phyloP scores from a whole-genome alignment of 2,113 vertebrate genomes.

The Ceyx cyanopectus region DNA sequence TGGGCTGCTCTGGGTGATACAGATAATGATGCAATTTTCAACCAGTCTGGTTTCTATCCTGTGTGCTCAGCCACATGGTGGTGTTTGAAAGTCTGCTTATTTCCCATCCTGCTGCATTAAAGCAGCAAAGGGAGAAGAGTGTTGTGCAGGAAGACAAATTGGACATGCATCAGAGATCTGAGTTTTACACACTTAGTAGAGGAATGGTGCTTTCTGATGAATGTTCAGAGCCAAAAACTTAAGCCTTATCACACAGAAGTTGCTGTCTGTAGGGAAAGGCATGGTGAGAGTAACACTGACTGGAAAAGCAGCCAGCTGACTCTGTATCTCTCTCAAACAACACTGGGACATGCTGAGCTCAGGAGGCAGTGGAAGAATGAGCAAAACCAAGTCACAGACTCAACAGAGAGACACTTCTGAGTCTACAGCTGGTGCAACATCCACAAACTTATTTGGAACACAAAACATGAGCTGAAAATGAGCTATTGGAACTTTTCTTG shows the following conservation, averaged over 20 bases:
- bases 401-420: neutral
- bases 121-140: neutral
- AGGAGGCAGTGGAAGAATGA: neutral
- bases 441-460: neutral
- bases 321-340: neutral
- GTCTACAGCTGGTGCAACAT: neutral
- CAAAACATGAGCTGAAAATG: neutral
- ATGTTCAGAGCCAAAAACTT: neutral
- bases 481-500: neutral
- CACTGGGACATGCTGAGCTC: constrained; percentile 9
- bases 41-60: neutral
- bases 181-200: neutral
- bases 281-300: neutral
- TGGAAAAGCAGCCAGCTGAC: constrained; percentile 27
- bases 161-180: neutral
- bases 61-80: neutral
- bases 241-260: neutral
- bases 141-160: constrained; percentile 17
- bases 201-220: neutral
- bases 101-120: neutral
- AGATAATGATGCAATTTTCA: neutral
- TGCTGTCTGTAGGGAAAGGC: constrained; percentile 1
- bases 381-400: neutral
- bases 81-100: neutral
- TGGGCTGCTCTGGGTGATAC: neutral